Base-by-base conservation (phyloP, 2,888 invertebrate species). In the Pachycephus smyrnensis region DNA sequence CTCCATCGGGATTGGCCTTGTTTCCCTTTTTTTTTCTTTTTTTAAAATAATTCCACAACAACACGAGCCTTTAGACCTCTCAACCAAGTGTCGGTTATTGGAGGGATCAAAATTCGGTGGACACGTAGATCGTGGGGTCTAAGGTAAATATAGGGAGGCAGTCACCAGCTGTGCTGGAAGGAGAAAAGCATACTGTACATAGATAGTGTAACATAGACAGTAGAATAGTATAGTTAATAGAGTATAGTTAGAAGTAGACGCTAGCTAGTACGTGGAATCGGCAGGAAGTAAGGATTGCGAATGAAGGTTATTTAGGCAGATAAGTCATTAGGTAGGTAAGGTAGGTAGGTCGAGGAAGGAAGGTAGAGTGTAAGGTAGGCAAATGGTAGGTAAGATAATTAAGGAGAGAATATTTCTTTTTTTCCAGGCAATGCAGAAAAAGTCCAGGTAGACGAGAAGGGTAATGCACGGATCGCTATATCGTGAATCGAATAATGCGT, bases 91-190 rank as follows among this genome's bases (percentile, higher is more conserved):
- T 80, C 79, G 78, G 80, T 83, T 78, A 80, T 81, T 81, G 80
- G 82, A 82, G 80, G 83, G 82, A 55, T 55, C 6, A 55, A 55
- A 55, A 55, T 55, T 55, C 23, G 55, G 55, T 55, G 55, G 55
- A 55, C 55, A 55, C 23, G 55, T 55, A 55, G 55, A 55, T 55
- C 55, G 55, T 55, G 55, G 23, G 23, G 31, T 33, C 71, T 71
- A 31, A 71, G 71, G 30, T 76, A 79, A 80, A 55, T 55, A 55
- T 55, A 77, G 79, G 81, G 81, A 84, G 84, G 84, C 83, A 84
- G 84, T 84, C 80, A 84, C 79, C 82, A 80, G 83, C 81, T 78
- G 75, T 77, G 82, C 83, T 84, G 84, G 84, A 83, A 84, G 82
- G 81, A 83, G 80, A 80, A 83, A 84, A 84, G 80, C 80, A 55